These are phyloP conservation scores for western clawed frog (Xenopus tropicalis) DNA, from an alignment of 2,113 vertebrate species.

Conservation along the genomic window UCB_Xtro_10.0 CM004447.2:54235001-54235500, in stretches of 20 bases:
- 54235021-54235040: too few species aligned
- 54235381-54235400: conserved; percentile 11
- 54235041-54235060: too few species aligned
- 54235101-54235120: too few species aligned
- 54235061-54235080: too few species aligned
- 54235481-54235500: too few species aligned
- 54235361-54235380: conserved; percentile 18
- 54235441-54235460: too few species aligned
- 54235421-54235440: background rate
- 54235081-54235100: too few species aligned
- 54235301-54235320: conserved; percentile 38
- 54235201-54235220: conserved; percentile 36
- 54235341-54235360: conserved; percentile 14
- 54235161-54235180: conserved; percentile 21
- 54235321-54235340: conserved; percentile 40
- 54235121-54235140: background rate
- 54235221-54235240: conserved; percentile 32
- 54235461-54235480: too few species aligned
- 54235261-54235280: conserved; percentile 33
- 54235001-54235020: too few species aligned
- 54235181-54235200: conserved; percentile 21
- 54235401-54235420: background rate
- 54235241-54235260: conserved; percentile 26
- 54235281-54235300: conserved; percentile 34
- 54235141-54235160: conserved; percentile 8